Evolutionary conservation across 2,797 vertebrate species (phyloP).

Genomic region (Channa striata): DNA sequence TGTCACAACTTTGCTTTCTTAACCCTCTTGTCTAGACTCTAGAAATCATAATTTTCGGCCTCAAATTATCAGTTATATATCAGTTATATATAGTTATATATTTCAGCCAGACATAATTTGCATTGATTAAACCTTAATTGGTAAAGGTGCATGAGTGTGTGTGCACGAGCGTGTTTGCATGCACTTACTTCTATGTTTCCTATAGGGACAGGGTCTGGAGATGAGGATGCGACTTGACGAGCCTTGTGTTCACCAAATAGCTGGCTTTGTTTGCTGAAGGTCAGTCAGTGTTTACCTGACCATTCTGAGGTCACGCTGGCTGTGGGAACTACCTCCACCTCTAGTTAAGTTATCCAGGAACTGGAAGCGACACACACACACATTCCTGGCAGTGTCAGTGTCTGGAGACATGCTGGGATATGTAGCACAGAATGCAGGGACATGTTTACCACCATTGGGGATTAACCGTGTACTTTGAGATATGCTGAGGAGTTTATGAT

Average conservation of each 20-base stretch:
- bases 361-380: constrained; percentile 24
- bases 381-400: constrained; percentile 33
- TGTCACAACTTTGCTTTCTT: no score
- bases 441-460: constrained; percentile 2
- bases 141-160: not conserved
- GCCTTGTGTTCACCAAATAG: constrained; percentile 47
- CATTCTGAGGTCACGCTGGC: constrained; percentile 38
- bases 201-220: constrained; percentile 25
- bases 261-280: constrained; percentile 59
- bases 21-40: not conserved
- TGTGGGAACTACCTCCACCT: constrained; percentile 50
- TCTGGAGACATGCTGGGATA: constrained; percentile 18
- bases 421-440: not conserved
- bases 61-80: not conserved
- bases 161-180: not conserved
- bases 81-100: no score
- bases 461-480: not conserved
- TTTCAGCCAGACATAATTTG: not conserved
- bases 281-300: constrained; percentile 54
- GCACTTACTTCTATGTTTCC: no score
- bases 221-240: constrained; percentile 56
- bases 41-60: not conserved
- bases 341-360: constrained; percentile 45
- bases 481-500: not conserved
- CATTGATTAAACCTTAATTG: not conserved